Base-by-base conservation (phyloP, 2,113 vertebrate genomes). In the Calcarius ornatus region DNA sequence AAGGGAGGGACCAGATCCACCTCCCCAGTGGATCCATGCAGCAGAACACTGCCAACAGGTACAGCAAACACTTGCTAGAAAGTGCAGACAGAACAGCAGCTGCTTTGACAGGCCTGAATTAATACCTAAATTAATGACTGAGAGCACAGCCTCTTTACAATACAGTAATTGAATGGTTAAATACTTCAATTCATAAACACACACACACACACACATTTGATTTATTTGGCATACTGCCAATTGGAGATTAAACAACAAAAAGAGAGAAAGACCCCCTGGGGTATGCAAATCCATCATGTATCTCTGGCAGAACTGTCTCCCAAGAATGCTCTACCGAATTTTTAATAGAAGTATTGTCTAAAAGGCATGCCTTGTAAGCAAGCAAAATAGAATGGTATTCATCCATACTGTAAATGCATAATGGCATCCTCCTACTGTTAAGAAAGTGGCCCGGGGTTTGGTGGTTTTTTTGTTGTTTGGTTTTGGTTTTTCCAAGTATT, bases 1-100 rank as follows among this genome's bases (percentile, higher is more conserved):
- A 11, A 35, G 0, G 0, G 56, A 71, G 69, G 54, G 60, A 66
- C 27, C 0, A 0, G 35, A 72, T 10, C 0, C 0, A 61, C 51
- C 21, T 86, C 56, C 51, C 61, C 12, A 5, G 6, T 54, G 2
- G 1, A 57, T 47, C 69, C 77, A 20, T 0, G 4, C 50, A 54
- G 76, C 31, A 73, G 63, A 69, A 45, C 61, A 22, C 42, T 33
- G 66, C 59, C 84, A 85, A 68, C 24, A 90, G 92, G 90, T 79
- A 80, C n/a, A 87, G 45, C 47, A 77, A 88, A 73, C 0, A 0
- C 17, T 24, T 47, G 87, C 66, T 38, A 38, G 12, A 54, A 81
- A 51, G 50, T 6, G 43, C 30, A 92, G 92, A 85, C 75, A 86
- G 65, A 86, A 23, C 28, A 53, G 60, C 37, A 84, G 81, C 85